These are phyloP conservation scores for Atopsyche davidsoni DNA, from an alignment of 1,140 invertebrate genomes.

Conservation along the genomic window DNA sequence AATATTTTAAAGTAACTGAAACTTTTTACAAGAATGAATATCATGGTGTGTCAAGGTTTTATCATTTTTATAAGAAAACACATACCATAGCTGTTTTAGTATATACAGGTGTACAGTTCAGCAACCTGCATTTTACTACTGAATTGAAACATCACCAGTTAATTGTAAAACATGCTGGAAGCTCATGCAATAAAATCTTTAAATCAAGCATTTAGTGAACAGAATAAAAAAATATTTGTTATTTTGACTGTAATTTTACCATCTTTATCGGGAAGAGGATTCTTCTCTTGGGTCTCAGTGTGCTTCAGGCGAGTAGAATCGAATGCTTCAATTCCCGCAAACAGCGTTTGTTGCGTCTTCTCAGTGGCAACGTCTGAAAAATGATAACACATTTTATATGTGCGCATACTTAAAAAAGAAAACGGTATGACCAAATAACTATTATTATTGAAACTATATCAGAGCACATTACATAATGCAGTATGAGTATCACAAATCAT, in stretches of 20 bases:
- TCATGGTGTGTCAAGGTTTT: no score
- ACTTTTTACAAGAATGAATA: no score
- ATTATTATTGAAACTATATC: no score
- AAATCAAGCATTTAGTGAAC: conserved; percentile 8
- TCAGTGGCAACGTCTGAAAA: conserved; percentile 76
- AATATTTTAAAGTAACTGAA: no score
- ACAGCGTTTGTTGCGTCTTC: conserved; percentile 77
- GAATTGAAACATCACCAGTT: no score
- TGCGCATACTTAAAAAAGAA: conserved; percentile 1
- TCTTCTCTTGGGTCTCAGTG: conserved; percentile 89
- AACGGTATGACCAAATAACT: not conserved
- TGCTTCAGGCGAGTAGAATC: conserved; percentile 80
- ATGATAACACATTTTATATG: conserved; percentile 3
- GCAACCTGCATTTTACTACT: no score
- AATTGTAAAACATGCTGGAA: no score
- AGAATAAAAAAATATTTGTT: conserved; percentile 14
- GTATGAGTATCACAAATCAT: no score
- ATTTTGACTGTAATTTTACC: conserved; percentile 53
- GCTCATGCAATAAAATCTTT: conserved; percentile 14
- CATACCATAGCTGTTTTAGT: no score
- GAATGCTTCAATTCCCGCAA: conserved; percentile 80
- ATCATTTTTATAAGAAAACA: no score
- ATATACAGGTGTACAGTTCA: no score
- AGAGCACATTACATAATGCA: no score
- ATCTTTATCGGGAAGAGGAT: conserved; percentile 89